Conservation (phyloP, 1,140 invertebrate species). For the Achatina immaculata region DNA sequence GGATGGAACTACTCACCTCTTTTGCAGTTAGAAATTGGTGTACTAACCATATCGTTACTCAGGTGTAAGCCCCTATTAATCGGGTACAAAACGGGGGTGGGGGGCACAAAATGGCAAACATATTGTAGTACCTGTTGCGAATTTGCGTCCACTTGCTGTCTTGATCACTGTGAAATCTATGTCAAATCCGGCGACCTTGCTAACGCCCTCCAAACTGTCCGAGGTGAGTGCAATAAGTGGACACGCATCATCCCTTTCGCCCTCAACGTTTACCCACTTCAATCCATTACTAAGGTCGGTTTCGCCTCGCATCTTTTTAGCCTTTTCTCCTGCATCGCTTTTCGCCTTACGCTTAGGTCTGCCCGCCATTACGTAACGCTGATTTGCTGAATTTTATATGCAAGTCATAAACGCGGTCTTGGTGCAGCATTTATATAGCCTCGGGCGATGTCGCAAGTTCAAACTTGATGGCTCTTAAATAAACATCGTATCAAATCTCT, state of each 20-base stretch:
- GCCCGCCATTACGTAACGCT: constrained; percentile 1
- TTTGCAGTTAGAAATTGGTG: too few species aligned
- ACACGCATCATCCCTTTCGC: constrained; percentile 49
- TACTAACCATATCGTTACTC: too few species aligned
- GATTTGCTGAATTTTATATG: too few species aligned
- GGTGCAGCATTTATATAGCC: neutral
- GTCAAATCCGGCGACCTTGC: constrained; percentile 62
- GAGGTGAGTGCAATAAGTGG: constrained; percentile 52
- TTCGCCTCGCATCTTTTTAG: constrained; percentile 55
- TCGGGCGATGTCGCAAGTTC: neutral
- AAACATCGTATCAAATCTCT: neutral
- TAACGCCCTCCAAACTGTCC: constrained; percentile 47
- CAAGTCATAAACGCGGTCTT: neutral
- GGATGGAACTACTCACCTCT: too few species aligned
- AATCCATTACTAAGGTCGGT: constrained; percentile 53
- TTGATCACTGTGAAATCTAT: constrained; percentile 68
- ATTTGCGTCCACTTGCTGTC: constrained; percentile 64
- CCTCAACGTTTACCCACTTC: constrained; percentile 52
- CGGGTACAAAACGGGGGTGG: too few species aligned
- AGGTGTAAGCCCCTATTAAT: too few species aligned
- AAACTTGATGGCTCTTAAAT: neutral
- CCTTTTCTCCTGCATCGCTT: constrained; percentile 41
- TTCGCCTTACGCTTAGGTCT: constrained; percentile 55
- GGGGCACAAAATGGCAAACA: too few species aligned
- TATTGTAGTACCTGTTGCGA: constrained; percentile 67